Conservation (phyloP, 2,888 invertebrate species). For the Lasioglossum lativentre region DNA sequence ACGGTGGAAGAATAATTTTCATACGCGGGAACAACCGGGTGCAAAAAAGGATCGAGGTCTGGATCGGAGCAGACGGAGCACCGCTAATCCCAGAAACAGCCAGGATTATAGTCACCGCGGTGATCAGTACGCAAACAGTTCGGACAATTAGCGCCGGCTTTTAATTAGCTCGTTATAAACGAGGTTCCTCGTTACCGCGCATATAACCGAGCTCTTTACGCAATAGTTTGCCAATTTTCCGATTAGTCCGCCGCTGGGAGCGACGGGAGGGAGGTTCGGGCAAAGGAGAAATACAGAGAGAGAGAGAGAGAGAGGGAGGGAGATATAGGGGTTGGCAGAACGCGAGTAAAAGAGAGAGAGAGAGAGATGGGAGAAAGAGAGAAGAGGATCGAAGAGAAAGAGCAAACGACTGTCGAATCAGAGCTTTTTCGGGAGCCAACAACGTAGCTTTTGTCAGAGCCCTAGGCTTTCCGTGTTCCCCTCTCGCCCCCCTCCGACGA, state of each 20-base stretch:
- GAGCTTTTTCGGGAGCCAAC: conserved; percentile 63
- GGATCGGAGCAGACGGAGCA: neutral
- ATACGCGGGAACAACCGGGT: neutral
- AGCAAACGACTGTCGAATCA: conserved; percentile 46
- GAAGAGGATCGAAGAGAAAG: conserved; percentile 25
- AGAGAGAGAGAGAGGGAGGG: neutral
- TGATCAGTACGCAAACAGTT: conserved; percentile 48
- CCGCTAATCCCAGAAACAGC: conserved; percentile 38
- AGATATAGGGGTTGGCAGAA: too few relatives aligned
- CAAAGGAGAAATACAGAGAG: neutral
- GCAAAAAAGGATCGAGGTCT: neutral
- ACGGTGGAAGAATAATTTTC: neutral
- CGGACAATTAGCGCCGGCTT: conserved; percentile 64
- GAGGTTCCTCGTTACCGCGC: conserved; percentile 60
- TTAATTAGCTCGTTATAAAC: conserved; percentile 69
- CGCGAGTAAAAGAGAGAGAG: neutral
- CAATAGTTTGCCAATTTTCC: conserved; percentile 61
- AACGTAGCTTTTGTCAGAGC: conserved; percentile 61
- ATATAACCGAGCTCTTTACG: conserved; percentile 50
- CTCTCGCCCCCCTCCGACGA: conserved; percentile 27
- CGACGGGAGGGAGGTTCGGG: neutral
- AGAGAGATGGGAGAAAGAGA: neutral
- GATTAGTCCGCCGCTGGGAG: conserved; percentile 46
- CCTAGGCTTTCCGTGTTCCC: conserved; percentile 52
- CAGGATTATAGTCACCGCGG: conserved; percentile 47